A percentile compares a stretch with the other conserved stretches of the same genome.
These are phyloP conservation scores for Apotomis turbidana DNA, from an alignment of 2,888 invertebrate species.

Conservation along the genomic window DNA sequence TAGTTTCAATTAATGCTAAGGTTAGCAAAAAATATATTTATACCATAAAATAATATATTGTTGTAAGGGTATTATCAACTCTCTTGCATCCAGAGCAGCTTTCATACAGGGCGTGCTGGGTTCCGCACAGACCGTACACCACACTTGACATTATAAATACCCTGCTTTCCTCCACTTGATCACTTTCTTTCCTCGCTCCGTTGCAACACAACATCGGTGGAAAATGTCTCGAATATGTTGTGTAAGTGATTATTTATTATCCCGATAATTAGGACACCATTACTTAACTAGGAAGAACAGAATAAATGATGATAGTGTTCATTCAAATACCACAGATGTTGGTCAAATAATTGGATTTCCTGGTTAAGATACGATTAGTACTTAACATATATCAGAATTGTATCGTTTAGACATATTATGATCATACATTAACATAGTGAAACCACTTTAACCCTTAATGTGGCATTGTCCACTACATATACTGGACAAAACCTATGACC, in stretches of 20 bases:
- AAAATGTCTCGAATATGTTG: constrained; percentile 61
- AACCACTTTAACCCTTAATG: no score
- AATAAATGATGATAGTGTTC: not conserved
- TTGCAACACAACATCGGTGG: constrained; percentile 44
- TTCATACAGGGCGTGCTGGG: constrained; percentile 50
- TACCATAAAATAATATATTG: not conserved
- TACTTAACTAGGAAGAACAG: not conserved
- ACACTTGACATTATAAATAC: constrained; percentile 64
- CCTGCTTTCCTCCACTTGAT: constrained; percentile 51
- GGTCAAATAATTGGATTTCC: not conserved
- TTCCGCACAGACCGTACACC: constrained; percentile 38
- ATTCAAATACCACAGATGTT: not conserved
- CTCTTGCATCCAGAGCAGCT: constrained; percentile 52
- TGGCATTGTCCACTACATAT: no score
- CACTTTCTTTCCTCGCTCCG: constrained; percentile 64
- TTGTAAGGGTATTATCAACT: constrained; percentile 50
- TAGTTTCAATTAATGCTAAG: no score
- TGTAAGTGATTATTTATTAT: constrained; percentile 58
- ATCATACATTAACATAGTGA: no score
- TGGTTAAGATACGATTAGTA: not conserved
- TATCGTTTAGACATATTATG: no score
- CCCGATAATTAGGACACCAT: not conserved
- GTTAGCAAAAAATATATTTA: no score
- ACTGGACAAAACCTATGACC: no score
- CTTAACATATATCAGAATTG: not conserved